phyloP scores from a whole-genome alignment of 2,113 vertebrate genomes.

The Poicephalus meyeri region DNA sequence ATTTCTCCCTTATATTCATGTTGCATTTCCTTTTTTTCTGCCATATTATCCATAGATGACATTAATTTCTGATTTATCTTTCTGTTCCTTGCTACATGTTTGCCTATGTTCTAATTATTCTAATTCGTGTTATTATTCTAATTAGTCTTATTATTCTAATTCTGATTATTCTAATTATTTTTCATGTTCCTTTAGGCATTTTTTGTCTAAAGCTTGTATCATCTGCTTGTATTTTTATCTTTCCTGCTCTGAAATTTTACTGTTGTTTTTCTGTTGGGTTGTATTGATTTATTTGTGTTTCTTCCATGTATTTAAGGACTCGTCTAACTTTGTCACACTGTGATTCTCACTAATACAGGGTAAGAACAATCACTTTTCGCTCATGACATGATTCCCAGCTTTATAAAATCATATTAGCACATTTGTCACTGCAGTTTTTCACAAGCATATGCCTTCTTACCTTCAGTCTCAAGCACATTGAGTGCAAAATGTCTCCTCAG shows the following conservation, averaged over 20 bases:
- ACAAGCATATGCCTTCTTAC: not conserved
- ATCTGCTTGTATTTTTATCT: not conserved
- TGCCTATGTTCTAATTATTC: not conserved
- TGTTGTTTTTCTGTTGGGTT: not conserved
- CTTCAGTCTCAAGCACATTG: not conserved
- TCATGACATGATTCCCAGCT: not conserved
- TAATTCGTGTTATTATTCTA: not conserved
- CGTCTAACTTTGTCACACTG: not conserved
- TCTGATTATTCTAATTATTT: not conserved
- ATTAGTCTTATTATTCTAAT: not conserved
- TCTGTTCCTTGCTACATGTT: not conserved
- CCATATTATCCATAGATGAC: not conserved
- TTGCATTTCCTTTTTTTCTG: not conserved
- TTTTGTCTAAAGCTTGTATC: not conserved
- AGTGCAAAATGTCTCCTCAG: not conserved
- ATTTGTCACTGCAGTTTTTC: not conserved
- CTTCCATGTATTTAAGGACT: not conserved
- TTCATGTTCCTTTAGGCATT: not conserved
- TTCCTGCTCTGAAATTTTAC: not conserved
- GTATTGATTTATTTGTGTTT: not conserved
- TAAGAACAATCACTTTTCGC: not conserved
- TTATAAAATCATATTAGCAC: not conserved
- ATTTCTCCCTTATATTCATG: not conserved
- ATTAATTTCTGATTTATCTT: not conserved
- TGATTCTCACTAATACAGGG: not conserved